Evolutionary conservation across 1,140 invertebrate species (phyloP).

Genomic region (Scaptomyza pallida): DNA sequence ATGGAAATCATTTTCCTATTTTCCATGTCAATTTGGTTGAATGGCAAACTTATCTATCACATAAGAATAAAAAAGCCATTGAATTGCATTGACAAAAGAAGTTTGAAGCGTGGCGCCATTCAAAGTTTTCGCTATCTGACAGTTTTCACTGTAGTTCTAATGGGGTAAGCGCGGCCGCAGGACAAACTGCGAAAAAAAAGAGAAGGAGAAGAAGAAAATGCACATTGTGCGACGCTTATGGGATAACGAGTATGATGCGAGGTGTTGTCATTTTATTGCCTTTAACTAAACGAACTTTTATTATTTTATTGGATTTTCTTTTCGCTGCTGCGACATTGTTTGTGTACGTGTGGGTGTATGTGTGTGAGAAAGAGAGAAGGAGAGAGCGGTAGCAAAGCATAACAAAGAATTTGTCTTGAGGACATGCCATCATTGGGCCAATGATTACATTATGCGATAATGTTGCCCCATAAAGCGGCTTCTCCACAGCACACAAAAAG

Average conservation of each 20-base stretch:
- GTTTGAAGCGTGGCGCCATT: neutral
- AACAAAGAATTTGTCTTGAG: slow-evolving; percentile 81
- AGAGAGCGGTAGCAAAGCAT: neutral
- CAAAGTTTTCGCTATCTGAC: neutral
- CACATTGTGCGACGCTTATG: slow-evolving; percentile 19
- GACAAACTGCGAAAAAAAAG: neutral
- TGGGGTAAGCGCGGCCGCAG: slow-evolving; percentile 6
- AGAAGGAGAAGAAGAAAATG: neutral
- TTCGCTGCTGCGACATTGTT: neutral
- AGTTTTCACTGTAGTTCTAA: slow-evolving; percentile 20
- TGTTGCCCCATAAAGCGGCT: slow-evolving; percentile 74
- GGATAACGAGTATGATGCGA: slow-evolving; percentile 16
- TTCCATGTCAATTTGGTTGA: neutral
- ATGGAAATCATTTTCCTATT: neutral
- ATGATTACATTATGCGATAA: slow-evolving; percentile 83
- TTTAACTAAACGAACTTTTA: slow-evolving; percentile 78
- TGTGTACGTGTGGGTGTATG: no score
- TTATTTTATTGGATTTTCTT: slow-evolving; percentile 68
- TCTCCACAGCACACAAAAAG: slow-evolving; percentile 49
- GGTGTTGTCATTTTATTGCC: slow-evolving; percentile 73
- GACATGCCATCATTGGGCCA: slow-evolving; percentile 79
- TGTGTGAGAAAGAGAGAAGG: neutral
- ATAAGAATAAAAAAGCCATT: neutral
- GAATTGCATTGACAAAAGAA: slow-evolving; percentile 3
- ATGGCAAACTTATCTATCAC: neutral